phyloP scores from a whole-genome alignment of 2,888 invertebrate species.

The Galerucella nymphaeae region DNA sequence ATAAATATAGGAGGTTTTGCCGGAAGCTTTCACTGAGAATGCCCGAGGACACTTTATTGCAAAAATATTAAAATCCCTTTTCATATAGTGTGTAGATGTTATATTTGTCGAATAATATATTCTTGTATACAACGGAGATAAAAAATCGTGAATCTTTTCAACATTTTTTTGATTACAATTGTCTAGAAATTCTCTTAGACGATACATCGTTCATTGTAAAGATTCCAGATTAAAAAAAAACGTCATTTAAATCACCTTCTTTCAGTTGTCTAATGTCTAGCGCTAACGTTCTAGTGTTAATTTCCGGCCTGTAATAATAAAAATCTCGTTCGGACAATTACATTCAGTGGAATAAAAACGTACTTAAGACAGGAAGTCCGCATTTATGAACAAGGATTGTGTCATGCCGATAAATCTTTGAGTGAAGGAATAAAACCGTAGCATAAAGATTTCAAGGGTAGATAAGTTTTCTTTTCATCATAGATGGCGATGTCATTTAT shows the following conservation, averaged over 20 bases:
- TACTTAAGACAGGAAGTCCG: conserved; percentile 35
- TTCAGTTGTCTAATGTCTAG: conserved; percentile 1
- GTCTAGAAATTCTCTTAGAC: no score
- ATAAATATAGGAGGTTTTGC: conserved; percentile 33
- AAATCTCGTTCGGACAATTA: conserved; percentile 26
- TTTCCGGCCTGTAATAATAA: conserved; percentile 19
- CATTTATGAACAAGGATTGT: conserved; percentile 31
- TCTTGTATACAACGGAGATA: not conserved
- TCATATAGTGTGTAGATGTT: conserved; percentile 9
- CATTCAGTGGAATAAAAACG: conserved; percentile 27
- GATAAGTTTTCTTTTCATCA: conserved; percentile 23
- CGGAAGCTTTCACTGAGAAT: conserved; percentile 21
- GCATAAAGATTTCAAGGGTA: conserved; percentile 25
- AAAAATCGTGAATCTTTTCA: not conserved
- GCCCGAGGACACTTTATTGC: conserved; percentile 30
- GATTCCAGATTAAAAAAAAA: conserved; percentile 8
- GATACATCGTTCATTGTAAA: not conserved
- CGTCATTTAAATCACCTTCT: not conserved
- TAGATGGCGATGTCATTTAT: conserved; percentile 7
- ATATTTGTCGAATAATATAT: conserved; percentile 6
- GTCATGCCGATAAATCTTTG: conserved; percentile 29
- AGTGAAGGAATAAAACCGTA: conserved; percentile 31
- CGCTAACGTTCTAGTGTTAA: conserved; percentile 13
- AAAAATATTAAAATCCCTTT: conserved; percentile 37
- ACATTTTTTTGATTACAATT: no score